phyloP scores from a whole-genome alignment of 2,888 invertebrate genomes.

The Microctonus aethiopoides region DNA sequence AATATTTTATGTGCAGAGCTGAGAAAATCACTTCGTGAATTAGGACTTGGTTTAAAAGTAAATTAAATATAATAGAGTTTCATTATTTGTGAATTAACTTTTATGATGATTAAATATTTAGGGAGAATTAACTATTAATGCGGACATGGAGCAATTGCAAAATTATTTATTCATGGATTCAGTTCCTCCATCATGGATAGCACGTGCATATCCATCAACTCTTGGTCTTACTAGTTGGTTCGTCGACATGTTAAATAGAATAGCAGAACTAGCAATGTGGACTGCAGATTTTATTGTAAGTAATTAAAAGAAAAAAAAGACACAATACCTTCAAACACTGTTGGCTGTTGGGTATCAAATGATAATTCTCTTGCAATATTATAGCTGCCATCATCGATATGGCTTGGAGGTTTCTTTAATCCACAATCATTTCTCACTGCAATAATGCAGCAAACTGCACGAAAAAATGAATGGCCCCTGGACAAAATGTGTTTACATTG shows the following conservation, averaged over 20 bases:
- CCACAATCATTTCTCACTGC: slow-evolving; percentile 97
- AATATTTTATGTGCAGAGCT: slow-evolving; percentile 87
- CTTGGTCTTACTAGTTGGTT: slow-evolving; percentile 88
- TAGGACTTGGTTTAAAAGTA: slow-evolving; percentile 90
- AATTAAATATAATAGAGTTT: neutral
- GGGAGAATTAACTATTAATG: slow-evolving; percentile 93
- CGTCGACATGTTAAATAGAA: slow-evolving; percentile 82
- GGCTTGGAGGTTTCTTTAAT: slow-evolving; percentile 96
- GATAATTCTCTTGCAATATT: slow-evolving; percentile 6
- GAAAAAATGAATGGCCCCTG: slow-evolving; percentile 95
- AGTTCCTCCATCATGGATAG: slow-evolving; percentile 88
- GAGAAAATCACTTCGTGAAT: slow-evolving; percentile 82
- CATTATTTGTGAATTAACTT: neutral
- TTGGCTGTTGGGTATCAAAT: no score
- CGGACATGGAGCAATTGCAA: slow-evolving; percentile 90
- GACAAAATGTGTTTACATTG: slow-evolving; percentile 96
- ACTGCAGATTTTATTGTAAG: slow-evolving; percentile 82
- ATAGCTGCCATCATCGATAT: slow-evolving; percentile 85
- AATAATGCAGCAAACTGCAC: slow-evolving; percentile 96
- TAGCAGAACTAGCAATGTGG: slow-evolving; percentile 89
- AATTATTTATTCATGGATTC: slow-evolving; percentile 88
- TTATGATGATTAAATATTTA: slow-evolving; percentile 55
- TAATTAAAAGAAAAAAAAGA: neutral
- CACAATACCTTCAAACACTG: neutral
- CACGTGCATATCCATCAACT: slow-evolving; percentile 88